Base-by-base conservation (phyloP, 1,140 invertebrate genomes). In the Lepidurus packardi region DNA sequence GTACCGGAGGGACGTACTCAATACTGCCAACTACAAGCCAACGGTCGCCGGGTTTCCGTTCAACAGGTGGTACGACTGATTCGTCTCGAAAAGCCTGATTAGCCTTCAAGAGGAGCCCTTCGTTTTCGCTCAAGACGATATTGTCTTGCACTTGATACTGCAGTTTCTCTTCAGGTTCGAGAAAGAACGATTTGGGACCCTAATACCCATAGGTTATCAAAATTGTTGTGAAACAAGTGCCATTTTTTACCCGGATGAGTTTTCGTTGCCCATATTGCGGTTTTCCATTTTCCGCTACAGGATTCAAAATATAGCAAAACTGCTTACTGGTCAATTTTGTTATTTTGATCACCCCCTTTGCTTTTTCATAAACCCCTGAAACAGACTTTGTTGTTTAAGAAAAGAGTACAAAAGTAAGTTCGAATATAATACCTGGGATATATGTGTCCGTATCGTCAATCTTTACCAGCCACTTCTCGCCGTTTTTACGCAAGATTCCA, bases 11-110 rank as follows among this genome's bases (percentile, higher is more conserved):
- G 10, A 88, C 86, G 81, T 88, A 88, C 80, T 88, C 87, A 44
- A 81, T 81, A 9, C 87, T 87, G 24, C 87, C 87, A n/a, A 85
- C 80, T 74, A 88, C 86, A 86, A 88, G 87, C 87, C 87, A 88
- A 42, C 84, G 81, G 77, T 88, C 87, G 47, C 87, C 87, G 43
- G 87, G 86, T 41, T 83, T 81, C 7, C 86, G 81, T 44, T 81
- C 80, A 16, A 82, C 77, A 11, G 78, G 44, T 80, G 82, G 77
- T 13, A 13, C 47, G 25, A 75, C 74, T 21, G 8, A 7, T 13
- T 21, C 53, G 53, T 65, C 53, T 16, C 13, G 16, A 21, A 65
- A 65, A 7, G 9, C 53, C 21, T 65, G 53, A 13, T 4, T 65
- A 13, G 53, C 53, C 7, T 65, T 65, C 16, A 65, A 25, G 13